A percentile compares a stretch with the other conserved stretches of the same genome.
These are phyloP conservation scores for Tricholauxania praeusta DNA, from an alignment of 2,888 invertebrate species.

Conservation along the genomic window DNA sequence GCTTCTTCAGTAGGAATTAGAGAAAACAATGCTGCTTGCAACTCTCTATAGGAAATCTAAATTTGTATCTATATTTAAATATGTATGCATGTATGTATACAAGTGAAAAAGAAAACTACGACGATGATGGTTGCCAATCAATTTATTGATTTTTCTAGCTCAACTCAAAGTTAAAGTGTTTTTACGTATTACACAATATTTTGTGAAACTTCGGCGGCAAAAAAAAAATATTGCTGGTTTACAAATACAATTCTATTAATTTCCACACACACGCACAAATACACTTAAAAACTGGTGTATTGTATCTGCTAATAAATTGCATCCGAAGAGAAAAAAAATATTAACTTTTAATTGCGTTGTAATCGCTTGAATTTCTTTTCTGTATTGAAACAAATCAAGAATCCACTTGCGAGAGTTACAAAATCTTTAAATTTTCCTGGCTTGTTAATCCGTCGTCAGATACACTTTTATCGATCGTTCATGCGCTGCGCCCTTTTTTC, in stretches of 20 bases:
- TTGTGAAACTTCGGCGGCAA: too few relatives aligned
- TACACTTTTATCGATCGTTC: constrained; percentile 33
- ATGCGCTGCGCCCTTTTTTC: constrained; percentile 32
- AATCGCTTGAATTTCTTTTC: not conserved
- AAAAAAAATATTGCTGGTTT: too few relatives aligned
- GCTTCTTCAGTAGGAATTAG: not conserved
- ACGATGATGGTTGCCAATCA: constrained; percentile 47
- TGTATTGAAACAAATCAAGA: too few relatives aligned
- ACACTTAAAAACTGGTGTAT: too few relatives aligned
- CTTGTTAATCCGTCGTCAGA: constrained; percentile 13
- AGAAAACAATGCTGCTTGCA: not conserved
- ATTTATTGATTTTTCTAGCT: constrained; percentile 48
- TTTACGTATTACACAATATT: too few relatives aligned
- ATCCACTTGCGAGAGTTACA: too few relatives aligned
- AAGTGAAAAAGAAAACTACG: constrained; percentile 18
- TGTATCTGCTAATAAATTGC: too few relatives aligned
- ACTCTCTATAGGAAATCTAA: constrained; percentile 2
- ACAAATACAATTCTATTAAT: too few relatives aligned
- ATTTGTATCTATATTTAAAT: constrained; percentile 26
- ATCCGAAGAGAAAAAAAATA: too few relatives aligned
- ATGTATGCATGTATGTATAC: constrained; percentile 17
- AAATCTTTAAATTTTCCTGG: not conserved
- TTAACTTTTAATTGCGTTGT: constrained; percentile 11
- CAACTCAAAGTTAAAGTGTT: not conserved
- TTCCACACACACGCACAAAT: too few relatives aligned